Evolutionary conservation across 2,797 vertebrate genomes (phyloP).

Genomic region (Pempheris klunzingeri): DNA sequence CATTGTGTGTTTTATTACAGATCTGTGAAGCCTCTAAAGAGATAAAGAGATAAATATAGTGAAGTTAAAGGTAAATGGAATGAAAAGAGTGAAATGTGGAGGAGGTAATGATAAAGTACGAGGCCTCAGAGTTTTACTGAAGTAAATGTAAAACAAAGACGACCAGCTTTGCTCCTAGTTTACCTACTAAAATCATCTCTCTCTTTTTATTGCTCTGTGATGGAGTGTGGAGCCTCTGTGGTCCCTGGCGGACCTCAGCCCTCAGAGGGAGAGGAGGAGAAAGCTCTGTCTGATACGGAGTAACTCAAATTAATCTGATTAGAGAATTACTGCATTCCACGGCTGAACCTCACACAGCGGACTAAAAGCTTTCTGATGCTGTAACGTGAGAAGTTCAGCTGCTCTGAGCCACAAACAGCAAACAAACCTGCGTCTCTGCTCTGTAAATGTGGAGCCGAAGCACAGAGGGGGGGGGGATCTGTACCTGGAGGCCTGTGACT

Average conservation of each 20-base stretch:
- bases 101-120: neutral
- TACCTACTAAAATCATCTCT: neutral
- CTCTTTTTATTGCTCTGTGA: no score
- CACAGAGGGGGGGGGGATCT: no score
- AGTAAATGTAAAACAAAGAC: neutral
- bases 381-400: slow-evolving; percentile 55
- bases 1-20: neutral
- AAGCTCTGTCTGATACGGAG: slow-evolving; percentile 56
- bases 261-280: slow-evolving; percentile 46
- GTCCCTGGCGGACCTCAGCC: no score
- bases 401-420: slow-evolving; percentile 13
- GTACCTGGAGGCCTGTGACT: slow-evolving; percentile 4
- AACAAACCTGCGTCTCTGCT: slow-evolving; percentile 3
- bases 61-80: neutral
- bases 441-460: no score
- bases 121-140: neutral
- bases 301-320: slow-evolving; percentile 85
- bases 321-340: slow-evolving; percentile 85
- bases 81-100: no score
- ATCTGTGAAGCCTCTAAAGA: neutral
- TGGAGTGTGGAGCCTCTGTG: no score
- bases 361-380: slow-evolving; percentile 58
- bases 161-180: neutral
- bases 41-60: neutral
- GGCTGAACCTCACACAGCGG: slow-evolving; percentile 61